A percentile compares a stretch with the other conserved stretches of the same genome.
Conservation (phyloP, 2,888 invertebrate species). For the Atethmia centrago region DNA sequence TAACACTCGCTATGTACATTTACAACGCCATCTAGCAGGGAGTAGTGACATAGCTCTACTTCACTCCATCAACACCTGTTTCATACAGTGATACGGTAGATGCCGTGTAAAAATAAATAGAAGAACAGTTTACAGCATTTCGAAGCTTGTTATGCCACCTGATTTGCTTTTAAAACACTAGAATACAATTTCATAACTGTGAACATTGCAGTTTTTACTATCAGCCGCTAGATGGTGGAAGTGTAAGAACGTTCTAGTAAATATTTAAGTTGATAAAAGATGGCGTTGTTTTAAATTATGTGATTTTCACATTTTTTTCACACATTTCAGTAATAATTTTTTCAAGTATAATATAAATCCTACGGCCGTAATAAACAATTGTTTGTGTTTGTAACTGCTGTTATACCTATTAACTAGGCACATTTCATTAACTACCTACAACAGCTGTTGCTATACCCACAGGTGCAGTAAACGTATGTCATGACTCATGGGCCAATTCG, state of each 20-base stretch:
- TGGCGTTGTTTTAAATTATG: slow-evolving; percentile 24
- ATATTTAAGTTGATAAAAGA: not conserved
- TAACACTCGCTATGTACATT: not conserved
- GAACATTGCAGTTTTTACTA: not conserved
- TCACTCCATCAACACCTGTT: too few relatives aligned
- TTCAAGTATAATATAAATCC: not conserved
- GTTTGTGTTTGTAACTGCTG: too few relatives aligned
- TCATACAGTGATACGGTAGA: not conserved
- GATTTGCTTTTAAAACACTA: not conserved
- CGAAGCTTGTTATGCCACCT: slow-evolving; percentile 7
- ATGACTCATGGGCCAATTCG: too few relatives aligned
- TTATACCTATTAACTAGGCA: too few relatives aligned
- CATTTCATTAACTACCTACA: too few relatives aligned
- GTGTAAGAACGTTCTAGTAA: not conserved
- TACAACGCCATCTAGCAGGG: slow-evolving; percentile 44
- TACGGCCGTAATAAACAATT: too few relatives aligned
- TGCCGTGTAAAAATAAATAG: not conserved
- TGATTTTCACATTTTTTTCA: too few relatives aligned
- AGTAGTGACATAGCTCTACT: slow-evolving; percentile 30
- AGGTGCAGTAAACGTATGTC: too few relatives aligned
- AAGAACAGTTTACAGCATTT: not conserved
- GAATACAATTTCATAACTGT: not conserved
- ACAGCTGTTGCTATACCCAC: too few relatives aligned
- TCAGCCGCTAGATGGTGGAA: slow-evolving; percentile 17
- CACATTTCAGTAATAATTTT: not conserved